Evolutionary conservation across 2,888 invertebrate genomes (phyloP).

Genomic region (Euspilapteryx auroguttella): DNA sequence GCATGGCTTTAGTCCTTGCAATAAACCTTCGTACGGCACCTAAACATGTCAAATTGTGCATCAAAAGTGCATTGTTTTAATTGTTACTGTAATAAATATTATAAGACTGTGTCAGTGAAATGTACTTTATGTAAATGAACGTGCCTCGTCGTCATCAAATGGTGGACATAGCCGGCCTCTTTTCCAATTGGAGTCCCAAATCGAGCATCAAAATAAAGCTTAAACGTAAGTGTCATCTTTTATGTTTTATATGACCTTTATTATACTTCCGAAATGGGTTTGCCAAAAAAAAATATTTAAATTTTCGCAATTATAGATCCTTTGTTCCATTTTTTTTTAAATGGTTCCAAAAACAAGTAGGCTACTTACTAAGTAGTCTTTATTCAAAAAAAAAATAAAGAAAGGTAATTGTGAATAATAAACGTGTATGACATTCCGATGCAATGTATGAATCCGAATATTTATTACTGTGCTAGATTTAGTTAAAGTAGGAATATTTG

Average conservation of each 20-base stretch:
- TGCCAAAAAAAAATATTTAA: no score
- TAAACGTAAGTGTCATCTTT: conserved; percentile 33
- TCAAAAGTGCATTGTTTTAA: conserved; percentile 5
- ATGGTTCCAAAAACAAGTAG: no score
- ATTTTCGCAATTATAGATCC: no score
- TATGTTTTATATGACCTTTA: neutral
- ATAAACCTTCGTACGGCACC: neutral
- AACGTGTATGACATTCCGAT: no score
- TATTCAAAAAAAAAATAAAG: no score
- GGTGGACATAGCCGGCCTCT: conserved; percentile 46
- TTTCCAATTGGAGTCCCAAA: conserved; percentile 47
- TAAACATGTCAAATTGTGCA: neutral
- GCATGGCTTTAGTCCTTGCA: conserved; percentile 22
- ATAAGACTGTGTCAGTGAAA: conserved; percentile 40
- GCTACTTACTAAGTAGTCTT: no score
- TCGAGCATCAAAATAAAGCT: conserved; percentile 55
- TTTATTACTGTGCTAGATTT: no score
- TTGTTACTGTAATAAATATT: conserved; percentile 19
- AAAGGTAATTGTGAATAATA: no score
- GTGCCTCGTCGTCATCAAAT: conserved; percentile 41
- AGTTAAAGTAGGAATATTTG: no score
- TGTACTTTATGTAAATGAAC: conserved; percentile 34
- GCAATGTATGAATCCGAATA: no score
- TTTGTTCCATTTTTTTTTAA: no score
- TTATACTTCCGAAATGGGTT: neutral